Percentiles rank a stretch among this genome's conserved stretches.
phyloP scores from a whole-genome alignment of 1,140 invertebrate species.

The roundworm (Caenorhabditis elegans) region DNA sequence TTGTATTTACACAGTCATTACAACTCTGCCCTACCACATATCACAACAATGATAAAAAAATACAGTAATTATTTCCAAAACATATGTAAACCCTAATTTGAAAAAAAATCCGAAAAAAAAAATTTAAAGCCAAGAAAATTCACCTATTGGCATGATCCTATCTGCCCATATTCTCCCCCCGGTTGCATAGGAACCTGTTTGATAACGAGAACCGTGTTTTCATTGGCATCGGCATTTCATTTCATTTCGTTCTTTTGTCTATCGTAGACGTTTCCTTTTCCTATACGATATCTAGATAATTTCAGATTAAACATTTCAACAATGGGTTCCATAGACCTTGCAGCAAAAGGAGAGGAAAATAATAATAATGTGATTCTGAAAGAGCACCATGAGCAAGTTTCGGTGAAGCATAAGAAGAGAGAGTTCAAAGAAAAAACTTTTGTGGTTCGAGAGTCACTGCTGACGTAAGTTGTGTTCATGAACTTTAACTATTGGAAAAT shows the following conservation, averaged over 20 bases:
- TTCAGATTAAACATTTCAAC: conserved; percentile 2
- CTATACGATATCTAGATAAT: not conserved
- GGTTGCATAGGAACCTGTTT: not conserved
- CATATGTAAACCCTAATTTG: too few species aligned
- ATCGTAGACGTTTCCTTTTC: too few species aligned
- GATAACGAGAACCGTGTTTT: conserved; percentile 21
- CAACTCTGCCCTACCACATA: too few species aligned
- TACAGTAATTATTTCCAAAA: too few species aligned
- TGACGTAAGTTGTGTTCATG: conserved; percentile 38
- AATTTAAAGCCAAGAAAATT: not conserved
- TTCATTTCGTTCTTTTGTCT: not conserved
- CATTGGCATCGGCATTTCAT: not conserved
- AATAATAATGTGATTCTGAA: conserved; percentile 9
- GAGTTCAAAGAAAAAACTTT: conserved; percentile 40
- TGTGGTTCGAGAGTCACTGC: conserved; percentile 40
- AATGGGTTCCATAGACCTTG: conserved; percentile 17
- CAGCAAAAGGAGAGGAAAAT: not conserved
- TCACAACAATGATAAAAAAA: too few species aligned
- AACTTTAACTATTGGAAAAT: too few species aligned
- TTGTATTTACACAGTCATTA: too few species aligned
- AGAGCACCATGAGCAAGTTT: not conserved
- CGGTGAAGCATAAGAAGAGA: not conserved
- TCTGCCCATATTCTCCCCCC: not conserved
- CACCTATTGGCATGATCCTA: too few species aligned
- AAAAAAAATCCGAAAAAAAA: too few species aligned